Base-by-base conservation (phyloP, 2,797 vertebrate genomes). In the Onychomys arenicola region DNA sequence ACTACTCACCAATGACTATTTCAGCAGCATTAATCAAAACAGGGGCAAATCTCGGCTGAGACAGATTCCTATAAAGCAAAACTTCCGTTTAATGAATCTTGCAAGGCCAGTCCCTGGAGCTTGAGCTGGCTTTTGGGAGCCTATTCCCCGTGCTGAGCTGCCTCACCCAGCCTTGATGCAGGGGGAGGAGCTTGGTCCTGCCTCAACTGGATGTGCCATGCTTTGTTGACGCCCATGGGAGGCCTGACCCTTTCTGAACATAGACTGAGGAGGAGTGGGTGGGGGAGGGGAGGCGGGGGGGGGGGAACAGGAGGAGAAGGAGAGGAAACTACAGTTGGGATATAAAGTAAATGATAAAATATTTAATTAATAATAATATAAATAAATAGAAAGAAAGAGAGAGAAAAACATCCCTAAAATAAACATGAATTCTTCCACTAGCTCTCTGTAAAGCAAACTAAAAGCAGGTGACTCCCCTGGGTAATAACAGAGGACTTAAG, bases 31-130 rank as follows among this genome's bases (percentile, higher is more conserved):
- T 98, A 89, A 99, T 98, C 57, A 99, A 98, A 96, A 99, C 97
- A 49, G 99, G 96, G 81, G 99, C 98, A 98, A 99, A 99, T 97
- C 99, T 99, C 75, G 98, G 97, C 95, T 99, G 99, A 90, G 99
- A 99, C 84, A 99, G 92, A 95, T 99, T 98, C 96, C 99, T 99
- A 98, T 71, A 98, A 98, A 96, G 97, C 63, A 87, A 98, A 97
- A 81, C 83, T 57, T 73, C 29, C 76, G 32, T 83, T 96, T 94
- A 94, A 61, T 88, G 21, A 97, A 96, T 94, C 19, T 25, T 91
- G 13, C 1, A 73, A 95, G 90, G 75, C 57, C 37, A 43, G 37
- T 43, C 71, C 37, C 71, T 43, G 37, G 37, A 0, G 1, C 37
- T 75, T 40, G n/a, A 75, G 71, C 71, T 27, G 37, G 71, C 37